These are phyloP conservation scores for Tetramorium simillimum DNA, from an alignment of 1,140 invertebrate species.

Conservation along the genomic window DNA sequence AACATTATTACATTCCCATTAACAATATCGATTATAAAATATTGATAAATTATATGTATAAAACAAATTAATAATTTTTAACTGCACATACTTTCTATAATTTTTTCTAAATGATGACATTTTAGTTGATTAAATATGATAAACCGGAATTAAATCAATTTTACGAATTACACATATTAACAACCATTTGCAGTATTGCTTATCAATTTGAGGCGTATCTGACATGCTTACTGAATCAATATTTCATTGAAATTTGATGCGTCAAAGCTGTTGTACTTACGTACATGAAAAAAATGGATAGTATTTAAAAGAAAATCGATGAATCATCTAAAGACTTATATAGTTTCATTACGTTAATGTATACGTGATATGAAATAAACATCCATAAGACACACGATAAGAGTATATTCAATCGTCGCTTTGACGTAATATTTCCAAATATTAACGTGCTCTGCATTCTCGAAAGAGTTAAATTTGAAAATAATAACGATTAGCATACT, in stretches of 20 bases:
- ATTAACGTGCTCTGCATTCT: not conserved
- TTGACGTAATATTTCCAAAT: conserved; percentile 1
- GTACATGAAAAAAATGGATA: not conserved
- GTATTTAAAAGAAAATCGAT: not conserved
- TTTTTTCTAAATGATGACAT: not conserved
- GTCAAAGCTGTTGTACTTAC: not conserved
- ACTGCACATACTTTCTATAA: not conserved
- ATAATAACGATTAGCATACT: not conserved
- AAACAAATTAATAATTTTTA: not conserved
- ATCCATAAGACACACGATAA: not conserved
- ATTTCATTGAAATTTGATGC: not conserved
- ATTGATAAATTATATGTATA: not conserved
- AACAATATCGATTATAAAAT: too few relatives aligned
- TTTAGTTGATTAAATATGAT: not conserved
- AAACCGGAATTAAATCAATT: not conserved
- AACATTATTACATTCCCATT: not conserved
- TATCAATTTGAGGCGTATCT: conserved; percentile 6
- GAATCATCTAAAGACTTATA: not conserved
- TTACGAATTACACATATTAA: not conserved
- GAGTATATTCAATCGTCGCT: not conserved
- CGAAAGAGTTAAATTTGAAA: not conserved
- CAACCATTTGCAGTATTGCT: not conserved
- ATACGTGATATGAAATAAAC: conserved; percentile 25
- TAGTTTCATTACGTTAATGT: conserved; percentile 2
- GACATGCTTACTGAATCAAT: not conserved